Evolutionary conservation across 2,797 vertebrate species (phyloP).

Genomic region (Podarcis lilfordi): DNA sequence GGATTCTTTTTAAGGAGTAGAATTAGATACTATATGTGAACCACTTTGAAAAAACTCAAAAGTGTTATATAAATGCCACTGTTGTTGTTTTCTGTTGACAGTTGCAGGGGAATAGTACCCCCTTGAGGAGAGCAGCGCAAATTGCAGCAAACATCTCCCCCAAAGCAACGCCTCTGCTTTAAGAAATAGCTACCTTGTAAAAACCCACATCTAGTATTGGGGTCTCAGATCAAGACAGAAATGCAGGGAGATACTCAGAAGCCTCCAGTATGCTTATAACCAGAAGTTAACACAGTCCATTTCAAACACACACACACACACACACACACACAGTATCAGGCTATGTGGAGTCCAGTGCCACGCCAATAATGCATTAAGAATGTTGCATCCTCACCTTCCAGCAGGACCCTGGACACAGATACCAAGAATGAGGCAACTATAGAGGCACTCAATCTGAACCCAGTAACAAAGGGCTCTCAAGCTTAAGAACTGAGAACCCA

Average conservation of each 20-base stretch:
- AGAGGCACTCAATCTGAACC: too few relatives aligned
- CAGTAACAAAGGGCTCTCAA: too few relatives aligned
- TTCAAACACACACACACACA: background rate
- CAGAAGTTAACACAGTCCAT: background rate
- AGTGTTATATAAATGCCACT: background rate
- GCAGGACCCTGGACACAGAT: too few relatives aligned
- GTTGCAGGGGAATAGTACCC: slow-evolving; percentile 50
- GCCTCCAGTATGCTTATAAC: background rate
- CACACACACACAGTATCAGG: background rate
- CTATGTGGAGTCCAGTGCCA: too few relatives aligned
- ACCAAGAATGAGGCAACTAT: too few relatives aligned
- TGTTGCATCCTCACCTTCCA: too few relatives aligned
- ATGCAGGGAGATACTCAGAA: too few relatives aligned
- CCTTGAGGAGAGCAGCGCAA: slow-evolving; percentile 42
- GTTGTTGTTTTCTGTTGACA: accelerated
- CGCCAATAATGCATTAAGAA: too few relatives aligned
- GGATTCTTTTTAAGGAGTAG: too few relatives aligned
- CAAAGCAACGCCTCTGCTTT: accelerated
- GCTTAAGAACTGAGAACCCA: too few relatives aligned
- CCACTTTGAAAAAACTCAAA: too few relatives aligned
- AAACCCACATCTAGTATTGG: background rate
- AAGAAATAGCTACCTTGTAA: background rate
- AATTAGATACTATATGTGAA: too few relatives aligned
- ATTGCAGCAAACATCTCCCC: slow-evolving; percentile 6
- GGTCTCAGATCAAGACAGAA: background rate